phyloP scores from a whole-genome alignment of 1,140 invertebrate species.

The Heliconius nattereri region DNA sequence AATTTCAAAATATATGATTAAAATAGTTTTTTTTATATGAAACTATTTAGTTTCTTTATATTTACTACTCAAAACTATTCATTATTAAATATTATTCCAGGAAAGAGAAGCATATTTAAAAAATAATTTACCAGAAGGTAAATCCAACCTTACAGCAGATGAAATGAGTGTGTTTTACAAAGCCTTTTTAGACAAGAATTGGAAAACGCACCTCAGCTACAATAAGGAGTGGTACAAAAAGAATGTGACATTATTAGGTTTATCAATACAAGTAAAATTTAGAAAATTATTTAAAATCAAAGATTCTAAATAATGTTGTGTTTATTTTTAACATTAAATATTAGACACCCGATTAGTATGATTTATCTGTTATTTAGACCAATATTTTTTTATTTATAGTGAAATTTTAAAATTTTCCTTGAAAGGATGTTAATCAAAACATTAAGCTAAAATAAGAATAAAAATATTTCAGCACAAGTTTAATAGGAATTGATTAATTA shows the following conservation, averaged over 20 bases:
- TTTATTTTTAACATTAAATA: not conserved
- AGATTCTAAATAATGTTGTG: conserved; percentile 43
- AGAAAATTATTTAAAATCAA: conserved; percentile 75
- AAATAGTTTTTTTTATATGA: no score
- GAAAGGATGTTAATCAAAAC: not conserved
- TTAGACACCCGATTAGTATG: no score
- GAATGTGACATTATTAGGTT: conserved; percentile 84
- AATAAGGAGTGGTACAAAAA: conserved; percentile 89
- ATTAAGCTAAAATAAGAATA: no score
- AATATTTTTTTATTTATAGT: no score
- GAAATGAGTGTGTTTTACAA: conserved; percentile 94
- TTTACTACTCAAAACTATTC: not conserved
- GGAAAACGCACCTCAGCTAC: conserved; percentile 86
- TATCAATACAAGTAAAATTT: conserved; percentile 83
- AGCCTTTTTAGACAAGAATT: conserved; percentile 89
- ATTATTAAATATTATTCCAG: conserved; percentile 72
- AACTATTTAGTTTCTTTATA: no score
- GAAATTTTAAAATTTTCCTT: no score
- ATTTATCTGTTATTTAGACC: no score
- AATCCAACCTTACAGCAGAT: conserved; percentile 85
- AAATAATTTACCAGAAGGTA: conserved; percentile 77
- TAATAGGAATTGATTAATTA: no score
- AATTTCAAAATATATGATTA: no score
- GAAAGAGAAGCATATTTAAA: conserved; percentile 85
- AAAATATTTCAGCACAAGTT: no score